Base-by-base conservation (phyloP, 2,113 vertebrate genomes). In the Lathamus discolor region DNA sequence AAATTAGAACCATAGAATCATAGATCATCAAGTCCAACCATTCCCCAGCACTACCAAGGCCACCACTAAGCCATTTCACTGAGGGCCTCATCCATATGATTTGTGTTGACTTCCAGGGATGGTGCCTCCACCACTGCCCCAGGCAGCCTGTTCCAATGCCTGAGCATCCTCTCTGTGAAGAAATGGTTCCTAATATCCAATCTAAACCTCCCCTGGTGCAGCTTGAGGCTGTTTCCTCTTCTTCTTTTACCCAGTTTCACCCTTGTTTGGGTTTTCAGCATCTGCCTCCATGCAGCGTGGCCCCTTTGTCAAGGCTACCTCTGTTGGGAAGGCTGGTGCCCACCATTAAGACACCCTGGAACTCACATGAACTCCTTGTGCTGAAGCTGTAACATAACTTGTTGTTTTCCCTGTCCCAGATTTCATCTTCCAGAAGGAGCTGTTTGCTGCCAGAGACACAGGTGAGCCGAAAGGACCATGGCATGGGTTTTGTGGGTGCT, bases 401-500 rank as follows among this genome's bases (percentile, higher is more conserved):
- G 57, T 44, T 86, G 29, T 86, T 91, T 88, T 90, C 41, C 49
- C 70, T 54, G 31, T 76, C 66, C 44, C 86, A 96, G 95, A 95
- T 86, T 88, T 93, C 62, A 67, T 92, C 48, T 92, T 96, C 73
- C 96, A 93, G 88, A 91, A 93, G 86, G 93, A 96, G 80, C 80
- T 62, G 23, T 94, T 96, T 89, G 77, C 83, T 84, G 66, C n/a
- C 9, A 90, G 90, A 90, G 88, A 93, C 69, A 8, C 88, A 95
- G 93, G 93, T 96, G 69, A 96, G 92, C 76, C 0, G 3, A 19
- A n/a, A 0, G 0, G 41, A n/a, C 18, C 13, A 3, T 0, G 9
- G 33, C 44, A 51, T 0, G 1, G 67, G 33, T 31, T 92, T 44
- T 84, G 67, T 0, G 8, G 59, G 19, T 41, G 51, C 52, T 83